A percentile compares a stretch with the other conserved stretches of the same genome.
phyloP scores from a whole-genome alignment of 2,888 invertebrate genomes.

The Cerastis leucographa region DNA sequence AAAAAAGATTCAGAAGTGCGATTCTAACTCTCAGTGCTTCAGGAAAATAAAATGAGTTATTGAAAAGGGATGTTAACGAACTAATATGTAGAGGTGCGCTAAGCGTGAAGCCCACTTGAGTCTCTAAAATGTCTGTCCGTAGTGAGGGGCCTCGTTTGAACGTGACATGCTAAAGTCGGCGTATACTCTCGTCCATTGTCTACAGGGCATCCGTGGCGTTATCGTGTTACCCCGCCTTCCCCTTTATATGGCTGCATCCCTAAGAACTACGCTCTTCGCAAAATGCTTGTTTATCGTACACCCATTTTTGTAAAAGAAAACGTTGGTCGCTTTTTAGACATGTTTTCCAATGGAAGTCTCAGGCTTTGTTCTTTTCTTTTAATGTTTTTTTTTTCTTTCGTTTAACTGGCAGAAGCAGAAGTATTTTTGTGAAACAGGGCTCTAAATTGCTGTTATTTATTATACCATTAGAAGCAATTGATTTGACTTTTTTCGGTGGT shows the following conservation, averaged over 20 bases:
- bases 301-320: slow-evolving; percentile 62
- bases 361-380: slow-evolving; percentile 60
- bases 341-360: slow-evolving; percentile 51
- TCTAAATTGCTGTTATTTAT: slow-evolving; percentile 59
- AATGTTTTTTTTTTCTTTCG: slow-evolving; percentile 35
- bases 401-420: slow-evolving; percentile 39
- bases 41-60: slow-evolving; percentile 12
- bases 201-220: slow-evolving; percentile 73
- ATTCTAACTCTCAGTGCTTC: neutral
- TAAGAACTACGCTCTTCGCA: slow-evolving; percentile 65
- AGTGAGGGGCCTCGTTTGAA: slow-evolving; percentile 56
- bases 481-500: slow-evolving; percentile 39
- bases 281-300: slow-evolving; percentile 66
- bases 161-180: slow-evolving; percentile 65
- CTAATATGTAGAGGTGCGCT: slow-evolving; percentile 41
- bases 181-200: slow-evolving; percentile 73
- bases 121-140: slow-evolving; percentile 55
- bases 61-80: slow-evolving; percentile 34
- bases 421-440: slow-evolving; percentile 41
- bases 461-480: slow-evolving; percentile 52
- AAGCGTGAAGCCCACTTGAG: slow-evolving; percentile 47
- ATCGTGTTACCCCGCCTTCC: slow-evolving; percentile 73
- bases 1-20: neutral
- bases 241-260: slow-evolving; percentile 74
- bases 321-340: slow-evolving; percentile 62